Conservation (phyloP, 2,888 invertebrate species). For the Heliconius charithonia region DNA sequence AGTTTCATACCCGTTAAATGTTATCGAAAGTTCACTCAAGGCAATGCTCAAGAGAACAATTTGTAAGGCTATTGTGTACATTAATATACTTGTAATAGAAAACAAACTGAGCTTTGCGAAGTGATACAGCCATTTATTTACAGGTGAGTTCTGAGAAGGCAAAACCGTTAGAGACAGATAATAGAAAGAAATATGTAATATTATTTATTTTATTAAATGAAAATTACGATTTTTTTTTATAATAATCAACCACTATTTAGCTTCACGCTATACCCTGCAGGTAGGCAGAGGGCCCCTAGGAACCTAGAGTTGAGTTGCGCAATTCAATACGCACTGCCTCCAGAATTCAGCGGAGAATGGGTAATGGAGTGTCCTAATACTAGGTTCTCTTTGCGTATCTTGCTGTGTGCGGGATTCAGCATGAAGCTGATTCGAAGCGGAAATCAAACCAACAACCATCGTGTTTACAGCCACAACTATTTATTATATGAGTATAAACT, state of each 20-base stretch:
- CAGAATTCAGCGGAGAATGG: no score
- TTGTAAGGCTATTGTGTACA: conserved; percentile 47
- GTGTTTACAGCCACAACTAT: no score
- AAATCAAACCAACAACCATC: no score
- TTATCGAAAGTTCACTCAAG: conserved; percentile 44
- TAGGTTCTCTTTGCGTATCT: no score
- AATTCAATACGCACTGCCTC: no score
- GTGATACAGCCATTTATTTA: conserved; percentile 15
- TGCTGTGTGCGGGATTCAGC: no score
- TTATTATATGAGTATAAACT: background rate
- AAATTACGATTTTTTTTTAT: background rate
- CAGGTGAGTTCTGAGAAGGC: background rate
- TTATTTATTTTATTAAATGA: background rate
- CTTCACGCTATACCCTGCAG: no score
- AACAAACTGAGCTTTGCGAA: conserved; percentile 26
- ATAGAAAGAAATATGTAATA: background rate
- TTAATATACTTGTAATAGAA: conserved; percentile 41
- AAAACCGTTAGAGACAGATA: background rate
- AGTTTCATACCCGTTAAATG: conserved; percentile 46
- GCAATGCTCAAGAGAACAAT: conserved; percentile 53
- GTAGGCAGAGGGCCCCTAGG: no score
- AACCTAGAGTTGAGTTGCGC: no score
- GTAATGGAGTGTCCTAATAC: no score
- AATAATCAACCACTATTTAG: background rate
- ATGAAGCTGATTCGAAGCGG: no score